phyloP scores from a whole-genome alignment of 2,888 invertebrate genomes.

The Altica lythri region DNA sequence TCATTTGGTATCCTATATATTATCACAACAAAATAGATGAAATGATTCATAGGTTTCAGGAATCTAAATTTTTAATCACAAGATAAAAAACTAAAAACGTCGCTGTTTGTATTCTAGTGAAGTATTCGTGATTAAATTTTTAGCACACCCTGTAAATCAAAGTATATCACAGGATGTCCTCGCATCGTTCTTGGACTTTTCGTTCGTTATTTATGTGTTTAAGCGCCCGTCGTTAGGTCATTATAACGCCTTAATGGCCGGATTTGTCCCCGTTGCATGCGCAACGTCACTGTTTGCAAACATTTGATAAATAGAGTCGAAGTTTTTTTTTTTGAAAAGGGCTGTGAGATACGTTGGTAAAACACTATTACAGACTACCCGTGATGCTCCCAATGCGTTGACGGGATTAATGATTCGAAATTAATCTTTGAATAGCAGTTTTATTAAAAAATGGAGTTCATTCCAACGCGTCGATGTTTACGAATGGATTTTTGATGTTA shows the following conservation, averaged over 20 bases:
- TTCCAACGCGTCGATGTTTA: background rate
- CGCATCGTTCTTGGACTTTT: slow-evolving; percentile 46
- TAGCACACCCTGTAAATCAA: slow-evolving; percentile 1
- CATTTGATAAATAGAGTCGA: slow-evolving; percentile 55
- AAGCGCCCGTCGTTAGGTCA: slow-evolving; percentile 57
- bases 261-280: slow-evolving; percentile 57
- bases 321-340: slow-evolving; percentile 36
- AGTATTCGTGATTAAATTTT: no score
- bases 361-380: slow-evolving; percentile 10
- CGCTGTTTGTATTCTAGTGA: no score
- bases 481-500: background rate
- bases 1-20: no score
- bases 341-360: slow-evolving; percentile 11
- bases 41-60: no score
- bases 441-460: slow-evolving; percentile 5
- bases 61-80: no score
- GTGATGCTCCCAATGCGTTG: slow-evolving; percentile 6
- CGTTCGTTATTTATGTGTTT: slow-evolving; percentile 58
- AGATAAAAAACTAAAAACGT: no score
- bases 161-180: slow-evolving; percentile 51
- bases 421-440: slow-evolving; percentile 8
- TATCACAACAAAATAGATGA: no score
- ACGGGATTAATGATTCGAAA: slow-evolving; percentile 15
- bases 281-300: slow-evolving; percentile 57
- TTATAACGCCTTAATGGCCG: slow-evolving; percentile 59